Base-by-base conservation (phyloP, 2,113 vertebrate genomes). In the Dunckerocampus dactyliophorus region DNA sequence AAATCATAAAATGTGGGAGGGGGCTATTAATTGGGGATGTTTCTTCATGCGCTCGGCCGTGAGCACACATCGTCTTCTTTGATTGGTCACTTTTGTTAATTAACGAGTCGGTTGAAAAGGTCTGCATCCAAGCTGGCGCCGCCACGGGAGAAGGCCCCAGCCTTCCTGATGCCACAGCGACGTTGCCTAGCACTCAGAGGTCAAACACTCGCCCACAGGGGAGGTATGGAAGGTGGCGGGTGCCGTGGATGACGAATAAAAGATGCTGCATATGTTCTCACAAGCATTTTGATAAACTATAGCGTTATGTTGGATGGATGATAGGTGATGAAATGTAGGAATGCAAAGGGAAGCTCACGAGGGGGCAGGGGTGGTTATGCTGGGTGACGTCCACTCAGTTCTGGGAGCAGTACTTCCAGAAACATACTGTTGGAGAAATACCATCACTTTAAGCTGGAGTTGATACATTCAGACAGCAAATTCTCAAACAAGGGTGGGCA, bases 361-460 rank as follows among this genome's bases (percentile, higher is more conserved):
- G 19, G 7, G 15, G 31, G 31, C n/a, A n/a, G n/a, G n/a, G n/a
- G n/a, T 1, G 52, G 2, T 8, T n/a, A 15, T 10, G 22, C 9
- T 6, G 16, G 31, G 31, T 37, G n/a, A 6, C 4, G 6, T 2
- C n/a, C 22, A 19, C 17, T 60, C 45, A 60, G 46, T 60, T 60
- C 46, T 60, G 58, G 45, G 58, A 60, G 58, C 58, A 60, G 58
- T 60, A 60, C 16, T 60, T 60, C 58, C 58, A 60, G 46, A 60
- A 60, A 31, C 58, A 60, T 22, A 60, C 58, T 60, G 58, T 47
- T 46, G 45, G 48, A 60, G 22, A 60, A 47, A 46, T 14, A 43
- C 39, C 11, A 43, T 43, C 39, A 43, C 39, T 43, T 43, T 3
- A 43, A 14, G 39, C 12, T 43, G 13, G 7, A 43, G 39, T 4